Conservation (phyloP, 2,113 vertebrate genomes). For the Sakesphorus luctuosus region DNA sequence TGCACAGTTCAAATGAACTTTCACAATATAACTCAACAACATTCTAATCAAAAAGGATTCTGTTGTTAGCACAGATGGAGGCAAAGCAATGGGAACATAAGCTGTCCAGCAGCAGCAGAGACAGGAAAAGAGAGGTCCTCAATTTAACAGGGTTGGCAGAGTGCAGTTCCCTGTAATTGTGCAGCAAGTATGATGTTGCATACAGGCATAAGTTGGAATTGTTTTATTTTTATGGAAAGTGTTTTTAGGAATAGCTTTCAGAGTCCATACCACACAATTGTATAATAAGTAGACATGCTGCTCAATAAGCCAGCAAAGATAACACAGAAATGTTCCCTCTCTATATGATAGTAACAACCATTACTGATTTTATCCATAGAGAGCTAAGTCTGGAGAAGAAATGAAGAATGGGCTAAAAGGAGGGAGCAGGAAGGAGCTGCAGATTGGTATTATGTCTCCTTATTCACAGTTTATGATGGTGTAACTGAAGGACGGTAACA, state of each 20-base stretch:
- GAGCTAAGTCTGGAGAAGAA: neutral
- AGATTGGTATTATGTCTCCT: neutral
- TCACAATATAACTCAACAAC: conserved; percentile 13
- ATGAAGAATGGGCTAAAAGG: neutral
- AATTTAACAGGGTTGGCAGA: conserved; percentile 38
- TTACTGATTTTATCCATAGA: neutral
- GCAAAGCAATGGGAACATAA: conserved; percentile 18
- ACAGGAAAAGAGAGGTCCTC: conserved; percentile 36
- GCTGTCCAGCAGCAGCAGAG: conserved; percentile 28
- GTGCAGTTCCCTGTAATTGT: neutral
- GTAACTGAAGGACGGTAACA: neutral
- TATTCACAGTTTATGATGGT: neutral
- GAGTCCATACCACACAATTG: neutral
- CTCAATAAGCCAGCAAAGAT: neutral
- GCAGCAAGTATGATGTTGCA: neutral
- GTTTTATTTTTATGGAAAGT: neutral
- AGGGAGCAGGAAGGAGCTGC: neutral
- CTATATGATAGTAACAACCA: neutral
- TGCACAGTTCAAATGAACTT: neutral
- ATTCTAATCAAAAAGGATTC: conserved; percentile 60
- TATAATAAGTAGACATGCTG: neutral
- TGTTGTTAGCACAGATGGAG: conserved; percentile 61
- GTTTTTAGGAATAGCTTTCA: neutral
- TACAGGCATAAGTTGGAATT: neutral
- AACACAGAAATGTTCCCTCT: neutral